These are phyloP conservation scores for Zaprionus taronus DNA, from an alignment of 1,140 invertebrate genomes.

Conservation along the genomic window DNA sequence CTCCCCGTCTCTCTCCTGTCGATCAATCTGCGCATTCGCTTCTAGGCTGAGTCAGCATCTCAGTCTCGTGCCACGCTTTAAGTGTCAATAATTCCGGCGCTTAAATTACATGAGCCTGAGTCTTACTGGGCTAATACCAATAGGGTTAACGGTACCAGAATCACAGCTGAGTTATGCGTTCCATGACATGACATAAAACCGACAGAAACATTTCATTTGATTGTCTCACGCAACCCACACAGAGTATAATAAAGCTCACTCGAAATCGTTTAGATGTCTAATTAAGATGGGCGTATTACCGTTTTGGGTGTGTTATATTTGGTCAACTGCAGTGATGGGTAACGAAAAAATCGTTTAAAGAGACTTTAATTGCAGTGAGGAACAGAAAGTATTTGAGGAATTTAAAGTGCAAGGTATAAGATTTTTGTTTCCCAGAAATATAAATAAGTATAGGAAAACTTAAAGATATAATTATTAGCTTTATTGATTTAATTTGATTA, in stretches of 20 bases:
- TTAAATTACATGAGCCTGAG: slow-evolving; percentile 51
- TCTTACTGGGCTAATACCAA: slow-evolving; percentile 34
- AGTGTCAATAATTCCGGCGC: slow-evolving; percentile 54
- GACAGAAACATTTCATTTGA: slow-evolving; percentile 41
- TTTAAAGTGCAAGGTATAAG: background rate
- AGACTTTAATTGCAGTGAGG: no score
- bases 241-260: slow-evolving; percentile 20
- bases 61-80: slow-evolving; percentile 43
- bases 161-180: slow-evolving; percentile 47
- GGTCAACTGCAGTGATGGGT: background rate
- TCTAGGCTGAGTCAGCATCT: slow-evolving; percentile 39
- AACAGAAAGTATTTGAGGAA: background rate
- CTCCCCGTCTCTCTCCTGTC: background rate
- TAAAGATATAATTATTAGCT: no score
- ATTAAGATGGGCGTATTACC: slow-evolving; percentile 44
- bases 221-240: slow-evolving; percentile 31
- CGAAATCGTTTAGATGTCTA: slow-evolving; percentile 44
- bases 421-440: no score
- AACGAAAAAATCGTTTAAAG: no score
- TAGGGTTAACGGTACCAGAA: slow-evolving; percentile 57
- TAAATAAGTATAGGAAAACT: no score
- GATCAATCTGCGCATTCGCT: slow-evolving; percentile 17
- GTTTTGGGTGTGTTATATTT: background rate
- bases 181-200: slow-evolving; percentile 42
- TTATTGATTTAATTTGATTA: no score